These are phyloP conservation scores for Garrulus glandarius DNA, from an alignment of 2,797 vertebrate species.

Conservation along the genomic window DNA sequence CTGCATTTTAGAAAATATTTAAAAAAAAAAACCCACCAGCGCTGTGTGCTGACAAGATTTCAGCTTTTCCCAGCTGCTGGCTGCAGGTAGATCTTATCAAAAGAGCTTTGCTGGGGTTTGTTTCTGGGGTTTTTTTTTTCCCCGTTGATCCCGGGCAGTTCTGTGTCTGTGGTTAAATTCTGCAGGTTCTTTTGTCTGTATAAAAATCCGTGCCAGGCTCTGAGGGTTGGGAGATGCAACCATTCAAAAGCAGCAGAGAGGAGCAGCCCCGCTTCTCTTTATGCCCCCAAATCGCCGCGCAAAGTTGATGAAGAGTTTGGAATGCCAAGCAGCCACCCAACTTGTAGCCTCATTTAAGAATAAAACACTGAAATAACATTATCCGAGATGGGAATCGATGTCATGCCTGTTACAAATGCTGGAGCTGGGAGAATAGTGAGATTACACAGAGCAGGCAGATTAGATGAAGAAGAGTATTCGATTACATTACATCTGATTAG, in stretches of 20 bases:
- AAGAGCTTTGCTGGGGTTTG: not conserved
- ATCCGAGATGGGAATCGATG: conserved; percentile 22
- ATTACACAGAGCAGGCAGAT: conserved; percentile 41
- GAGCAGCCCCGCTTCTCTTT: not conserved
- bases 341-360: not conserved
- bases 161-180: not conserved
- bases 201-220: not conserved
- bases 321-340: conserved; percentile 55
- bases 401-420: conserved; percentile 31
- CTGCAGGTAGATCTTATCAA: not conserved
- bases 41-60: not conserved
- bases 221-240: not conserved
- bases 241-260: not conserved
- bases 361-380: conserved; percentile 40
- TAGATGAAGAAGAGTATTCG: conserved; percentile 31
- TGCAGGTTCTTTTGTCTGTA: not conserved
- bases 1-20: not conserved
- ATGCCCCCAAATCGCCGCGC: not conserved
- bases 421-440: conserved; percentile 26
- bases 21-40: not conserved
- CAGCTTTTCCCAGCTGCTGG: not conserved
- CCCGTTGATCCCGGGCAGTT: not conserved
- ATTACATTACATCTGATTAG: conserved; percentile 53
- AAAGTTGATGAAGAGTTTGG: not conserved
- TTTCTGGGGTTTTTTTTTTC: not conserved